Evolutionary conservation across 2,797 vertebrate genomes (phyloP).

Genomic region (Crocidura indochinensis): DNA sequence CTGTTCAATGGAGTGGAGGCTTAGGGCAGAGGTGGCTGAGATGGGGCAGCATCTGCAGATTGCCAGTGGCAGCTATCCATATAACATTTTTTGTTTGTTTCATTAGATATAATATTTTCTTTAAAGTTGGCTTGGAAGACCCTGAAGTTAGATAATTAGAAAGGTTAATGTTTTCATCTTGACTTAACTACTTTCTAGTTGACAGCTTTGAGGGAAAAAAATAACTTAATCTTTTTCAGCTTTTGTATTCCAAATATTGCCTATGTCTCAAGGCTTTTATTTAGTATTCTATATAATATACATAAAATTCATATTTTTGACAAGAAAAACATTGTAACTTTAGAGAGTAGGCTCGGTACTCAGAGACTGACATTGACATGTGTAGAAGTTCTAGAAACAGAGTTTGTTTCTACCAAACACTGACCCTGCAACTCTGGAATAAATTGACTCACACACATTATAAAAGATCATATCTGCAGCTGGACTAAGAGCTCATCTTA

Average conservation of each 20-base stretch:
- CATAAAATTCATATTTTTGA: constrained; percentile 40
- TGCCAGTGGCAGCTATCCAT: background rate
- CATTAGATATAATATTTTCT: constrained; percentile 32
- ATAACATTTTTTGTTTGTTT: constrained; percentile 31
- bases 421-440: background rate
- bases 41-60: too few species aligned
- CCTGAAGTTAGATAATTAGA: constrained; percentile 7
- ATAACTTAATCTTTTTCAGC: background rate
- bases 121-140: background rate
- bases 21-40: too few species aligned
- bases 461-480: background rate
- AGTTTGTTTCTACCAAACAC: constrained; percentile 21
- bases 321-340: constrained; percentile 7
- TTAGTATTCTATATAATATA: background rate
- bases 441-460: constrained; percentile 8
- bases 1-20: too few species aligned
- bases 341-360: constrained; percentile 25
- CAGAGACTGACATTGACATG: background rate
- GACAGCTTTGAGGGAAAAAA: background rate
- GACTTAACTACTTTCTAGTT: background rate
- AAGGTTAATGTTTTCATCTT: background rate
- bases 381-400: background rate
- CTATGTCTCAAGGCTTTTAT: background rate
- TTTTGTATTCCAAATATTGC: background rate
- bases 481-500: background rate